Percentiles rank a stretch among this genome's conserved stretches.
Evolutionary conservation across 2,113 vertebrate genomes (phyloP).

Genomic region (Sinocyclocheilus grahami): DNA sequence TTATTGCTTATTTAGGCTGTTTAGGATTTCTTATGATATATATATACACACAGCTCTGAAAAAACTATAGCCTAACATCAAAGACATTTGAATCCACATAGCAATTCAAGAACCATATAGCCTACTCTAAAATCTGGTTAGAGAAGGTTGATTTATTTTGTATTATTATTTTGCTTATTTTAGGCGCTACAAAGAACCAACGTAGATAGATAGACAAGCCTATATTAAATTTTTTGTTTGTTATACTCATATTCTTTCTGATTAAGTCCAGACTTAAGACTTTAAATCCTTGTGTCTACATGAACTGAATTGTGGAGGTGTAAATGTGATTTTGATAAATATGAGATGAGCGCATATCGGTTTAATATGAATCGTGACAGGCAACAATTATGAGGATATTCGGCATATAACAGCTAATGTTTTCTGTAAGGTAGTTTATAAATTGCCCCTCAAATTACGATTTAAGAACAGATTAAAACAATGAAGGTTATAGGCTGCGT

Average conservation of each 20-base stretch:
- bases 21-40: not conserved
- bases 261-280: not conserved
- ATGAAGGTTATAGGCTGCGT: not conserved
- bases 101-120: not conserved
- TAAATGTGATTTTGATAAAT: not conserved
- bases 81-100: not conserved
- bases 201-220: not conserved
- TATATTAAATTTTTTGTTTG: not conserved
- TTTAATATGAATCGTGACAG: not conserved
- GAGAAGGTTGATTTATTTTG: not conserved
- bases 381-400: not conserved
- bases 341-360: not conserved
- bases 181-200: not conserved
- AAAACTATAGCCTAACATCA: not conserved
- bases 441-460: not conserved
- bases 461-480: not conserved
- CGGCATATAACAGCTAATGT: not conserved
- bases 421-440: not conserved
- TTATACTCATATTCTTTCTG: not conserved
- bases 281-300: not conserved
- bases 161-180: not conserved
- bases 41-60: not conserved
- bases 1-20: not conserved
- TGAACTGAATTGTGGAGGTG: not conserved
- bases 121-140: not conserved